phyloP scores from a whole-genome alignment of 2,797 vertebrate species.

The Cygnus olor region DNA sequence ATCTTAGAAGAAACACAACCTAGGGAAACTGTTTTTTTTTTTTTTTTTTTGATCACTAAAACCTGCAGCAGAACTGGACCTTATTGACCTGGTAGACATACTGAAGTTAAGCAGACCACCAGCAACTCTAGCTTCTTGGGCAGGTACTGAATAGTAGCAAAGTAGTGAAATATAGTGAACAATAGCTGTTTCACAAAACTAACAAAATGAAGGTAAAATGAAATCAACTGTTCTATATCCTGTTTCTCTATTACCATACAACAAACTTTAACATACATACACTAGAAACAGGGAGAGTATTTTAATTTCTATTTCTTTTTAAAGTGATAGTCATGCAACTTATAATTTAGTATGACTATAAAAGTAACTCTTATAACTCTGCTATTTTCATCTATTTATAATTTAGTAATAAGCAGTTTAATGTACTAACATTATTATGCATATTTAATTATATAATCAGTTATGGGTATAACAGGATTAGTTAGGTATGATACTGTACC shows the following conservation, averaged over 20 bases:
- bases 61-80: not conserved
- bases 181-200: not conserved
- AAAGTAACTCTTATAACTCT: not conserved
- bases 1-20: not conserved
- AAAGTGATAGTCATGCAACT: not conserved
- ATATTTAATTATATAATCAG: not conserved
- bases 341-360: not conserved
- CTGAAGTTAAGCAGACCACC: not conserved
- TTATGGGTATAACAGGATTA: not conserved
- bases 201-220: not conserved
- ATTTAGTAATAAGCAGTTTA: not conserved
- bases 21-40: not conserved
- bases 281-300: not conserved
- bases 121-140: not conserved
- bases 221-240: not conserved
- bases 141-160: not conserved
- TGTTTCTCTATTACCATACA: not conserved
- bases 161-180: not conserved
- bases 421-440: not conserved
- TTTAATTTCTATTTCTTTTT: not conserved
- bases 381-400: not conserved
- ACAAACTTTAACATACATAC: not conserved
- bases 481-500: not conserved
- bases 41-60: not conserved
- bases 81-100: not conserved